Percentiles rank a stretch among this genome's conserved stretches.
Evolutionary conservation across 2,888 invertebrate species (phyloP).

Genomic region (Leptopterna dolabrata): DNA sequence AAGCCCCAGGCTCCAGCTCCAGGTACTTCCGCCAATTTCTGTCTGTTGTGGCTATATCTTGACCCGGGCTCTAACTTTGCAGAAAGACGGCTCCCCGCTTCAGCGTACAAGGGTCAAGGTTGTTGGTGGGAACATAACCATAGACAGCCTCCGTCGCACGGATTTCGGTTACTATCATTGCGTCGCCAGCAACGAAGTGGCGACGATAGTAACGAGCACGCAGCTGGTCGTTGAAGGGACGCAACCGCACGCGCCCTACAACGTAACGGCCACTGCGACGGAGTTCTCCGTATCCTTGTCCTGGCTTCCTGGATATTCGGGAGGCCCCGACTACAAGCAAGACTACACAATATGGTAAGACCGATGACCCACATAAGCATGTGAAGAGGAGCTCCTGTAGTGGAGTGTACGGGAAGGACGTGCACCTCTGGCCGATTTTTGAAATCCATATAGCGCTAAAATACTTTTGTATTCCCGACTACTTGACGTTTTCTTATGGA

Average conservation of each 20-base stretch:
- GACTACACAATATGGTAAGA: slow-evolving; percentile 90
- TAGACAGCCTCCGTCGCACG: slow-evolving; percentile 84
- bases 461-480: too few relatives aligned
- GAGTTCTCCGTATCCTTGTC: slow-evolving; percentile 90
- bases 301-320: slow-evolving; percentile 96
- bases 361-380: background rate
- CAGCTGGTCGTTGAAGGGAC: slow-evolving; percentile 93
- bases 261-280: slow-evolving; percentile 88
- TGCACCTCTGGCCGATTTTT: background rate
- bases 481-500: too few relatives aligned
- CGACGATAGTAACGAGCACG: slow-evolving; percentile 91
- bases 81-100: slow-evolving; percentile 82
- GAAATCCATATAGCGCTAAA: too few relatives aligned
- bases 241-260: slow-evolving; percentile 96
- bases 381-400: background rate
- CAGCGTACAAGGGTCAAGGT: slow-evolving; percentile 84
- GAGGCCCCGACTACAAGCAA: slow-evolving; percentile 94
- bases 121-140: slow-evolving; percentile 89
- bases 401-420: background rate
- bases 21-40: too few relatives aligned
- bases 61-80: slow-evolving; percentile 38
- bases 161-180: slow-evolving; percentile 98
- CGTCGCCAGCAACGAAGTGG: slow-evolving; percentile 94
- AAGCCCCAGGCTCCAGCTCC: too few relatives aligned
- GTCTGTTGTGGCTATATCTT: too few relatives aligned